These are phyloP conservation scores for Eunapius fragilis DNA, from an alignment of 37 sponge, comb jelly and placozoan species.

Conservation along the genomic window DNA sequence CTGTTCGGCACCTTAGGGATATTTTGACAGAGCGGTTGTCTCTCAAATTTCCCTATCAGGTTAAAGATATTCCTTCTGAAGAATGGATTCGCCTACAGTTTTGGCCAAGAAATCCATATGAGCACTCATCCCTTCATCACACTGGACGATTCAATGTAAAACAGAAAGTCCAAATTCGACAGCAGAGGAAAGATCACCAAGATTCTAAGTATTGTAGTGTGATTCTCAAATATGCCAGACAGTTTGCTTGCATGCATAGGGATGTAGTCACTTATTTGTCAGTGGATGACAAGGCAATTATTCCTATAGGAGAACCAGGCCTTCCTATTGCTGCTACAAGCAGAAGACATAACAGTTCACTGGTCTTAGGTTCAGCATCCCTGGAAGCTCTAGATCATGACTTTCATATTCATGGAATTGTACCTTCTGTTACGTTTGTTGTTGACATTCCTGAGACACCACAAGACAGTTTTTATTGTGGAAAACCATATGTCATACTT, in stretches of 20 bases:
- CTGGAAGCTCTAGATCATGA: conserved; percentile 14
- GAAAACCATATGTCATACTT: too few relatives aligned
- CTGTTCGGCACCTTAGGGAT: conserved; percentile 25
- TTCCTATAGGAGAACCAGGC: conserved; percentile 20
- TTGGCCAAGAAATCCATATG: conserved; percentile 30
- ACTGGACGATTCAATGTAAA: conserved; percentile 3
- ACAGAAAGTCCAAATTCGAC: conserved; percentile 4
- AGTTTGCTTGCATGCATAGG: neutral
- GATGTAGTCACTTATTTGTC: neutral
- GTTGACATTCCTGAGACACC: conserved; percentile 8
- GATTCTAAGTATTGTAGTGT: conserved; percentile 15
- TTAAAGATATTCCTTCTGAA: conserved; percentile 6
- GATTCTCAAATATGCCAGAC: too few relatives aligned
- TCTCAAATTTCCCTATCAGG: conserved; percentile 4
- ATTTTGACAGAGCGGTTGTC: conserved; percentile 8
- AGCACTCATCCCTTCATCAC: neutral
- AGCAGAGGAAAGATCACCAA: neutral
- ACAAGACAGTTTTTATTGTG: too few relatives aligned
- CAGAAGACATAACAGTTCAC: conserved; percentile 13
- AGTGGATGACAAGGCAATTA: conserved; percentile 24
- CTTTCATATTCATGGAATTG: conserved; percentile 25
- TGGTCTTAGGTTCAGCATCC: conserved; percentile 1
- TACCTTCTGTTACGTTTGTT: conserved; percentile 24
- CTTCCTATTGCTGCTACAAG: conserved; percentile 13
- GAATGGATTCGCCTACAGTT: conserved; percentile 47